phyloP scores from a whole-genome alignment of 1,140 invertebrate genomes.

The Spodoptera litura region DNA sequence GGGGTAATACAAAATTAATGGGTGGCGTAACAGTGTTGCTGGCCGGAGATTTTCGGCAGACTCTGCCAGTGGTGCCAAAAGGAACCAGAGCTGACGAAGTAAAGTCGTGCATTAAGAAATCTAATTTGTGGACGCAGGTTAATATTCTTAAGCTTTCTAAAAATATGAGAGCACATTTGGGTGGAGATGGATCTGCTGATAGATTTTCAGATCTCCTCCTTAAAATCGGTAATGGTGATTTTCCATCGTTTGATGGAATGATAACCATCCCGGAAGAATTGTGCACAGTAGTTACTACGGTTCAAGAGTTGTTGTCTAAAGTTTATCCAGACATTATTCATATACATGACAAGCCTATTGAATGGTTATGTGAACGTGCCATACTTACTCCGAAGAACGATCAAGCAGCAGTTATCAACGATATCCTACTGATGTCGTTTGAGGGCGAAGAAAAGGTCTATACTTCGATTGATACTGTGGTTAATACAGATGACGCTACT shows the following conservation, averaged over 20 bases:
- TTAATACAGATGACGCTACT: too few species aligned
- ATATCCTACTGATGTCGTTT: slow-evolving; percentile 46
- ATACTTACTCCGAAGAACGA: slow-evolving; percentile 65
- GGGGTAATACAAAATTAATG: slow-evolving; percentile 59
- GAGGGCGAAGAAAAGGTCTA: too few species aligned
- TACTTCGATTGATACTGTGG: too few species aligned
- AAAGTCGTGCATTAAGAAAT: slow-evolving; percentile 62
- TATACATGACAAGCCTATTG: slow-evolving; percentile 43
- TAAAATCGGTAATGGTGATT: slow-evolving; percentile 27
- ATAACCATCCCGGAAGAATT: slow-evolving; percentile 21
- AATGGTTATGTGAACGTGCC: slow-evolving; percentile 64
- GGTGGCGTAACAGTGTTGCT: slow-evolving; percentile 67
- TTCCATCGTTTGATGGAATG: slow-evolving; percentile 32
- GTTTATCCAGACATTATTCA: slow-evolving; percentile 11
- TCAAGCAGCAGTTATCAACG: slow-evolving; percentile 53
- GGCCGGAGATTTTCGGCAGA: slow-evolving; percentile 82
- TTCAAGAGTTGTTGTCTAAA: slow-evolving; percentile 8
- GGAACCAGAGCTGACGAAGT: slow-evolving; percentile 79
- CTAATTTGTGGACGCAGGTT: slow-evolving; percentile 64
- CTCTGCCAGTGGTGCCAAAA: slow-evolving; percentile 75
- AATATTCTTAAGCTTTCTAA: slow-evolving; percentile 44
- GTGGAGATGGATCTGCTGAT: not conserved
- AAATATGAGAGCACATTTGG: slow-evolving; percentile 69
- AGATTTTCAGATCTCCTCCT: slow-evolving; percentile 23
- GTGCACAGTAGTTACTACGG: slow-evolving; percentile 28